Percentiles rank a stretch among this genome's conserved stretches.
Evolutionary conservation across 2,888 invertebrate genomes (phyloP).

Genomic region (Serrognathus titanus): DNA sequence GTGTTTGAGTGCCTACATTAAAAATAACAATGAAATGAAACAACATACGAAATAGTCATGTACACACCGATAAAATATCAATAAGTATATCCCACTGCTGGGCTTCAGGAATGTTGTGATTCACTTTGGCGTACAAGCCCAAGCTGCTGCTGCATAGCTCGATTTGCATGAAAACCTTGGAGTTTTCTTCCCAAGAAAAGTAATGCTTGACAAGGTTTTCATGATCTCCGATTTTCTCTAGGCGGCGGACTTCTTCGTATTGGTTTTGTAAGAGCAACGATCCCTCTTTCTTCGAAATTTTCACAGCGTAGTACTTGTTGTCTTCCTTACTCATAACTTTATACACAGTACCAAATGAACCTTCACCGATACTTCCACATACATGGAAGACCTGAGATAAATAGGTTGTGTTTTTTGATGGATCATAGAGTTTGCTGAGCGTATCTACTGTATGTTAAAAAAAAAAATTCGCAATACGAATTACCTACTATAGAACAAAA

Average conservation of each 20-base stretch:
- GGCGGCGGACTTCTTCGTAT: slow-evolving; percentile 64
- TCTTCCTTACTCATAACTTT: slow-evolving; percentile 64
- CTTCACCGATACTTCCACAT: slow-evolving; percentile 63
- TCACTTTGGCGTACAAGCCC: slow-evolving; percentile 54
- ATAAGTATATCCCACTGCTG: slow-evolving; percentile 65
- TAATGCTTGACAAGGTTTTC: slow-evolving; percentile 64
- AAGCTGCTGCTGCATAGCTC: slow-evolving; percentile 67
- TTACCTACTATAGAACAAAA: too few species aligned
- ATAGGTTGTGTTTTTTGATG: slow-evolving; percentile 49
- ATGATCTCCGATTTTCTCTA: slow-evolving; percentile 65
- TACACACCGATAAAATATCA: slow-evolving; percentile 53
- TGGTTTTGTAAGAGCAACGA: slow-evolving; percentile 53
- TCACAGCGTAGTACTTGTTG: slow-evolving; percentile 66
- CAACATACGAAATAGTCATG: not conserved
- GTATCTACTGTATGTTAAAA: slow-evolving; percentile 27
- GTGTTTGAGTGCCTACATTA: slow-evolving; percentile 58
- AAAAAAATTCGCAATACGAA: not conserved
- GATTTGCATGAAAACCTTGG: slow-evolving; percentile 65
- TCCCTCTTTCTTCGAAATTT: slow-evolving; percentile 61
- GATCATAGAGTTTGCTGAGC: slow-evolving; percentile 46
- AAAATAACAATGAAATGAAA: not conserved
- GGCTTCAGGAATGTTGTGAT: slow-evolving; percentile 58
- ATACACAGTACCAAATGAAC: slow-evolving; percentile 74
- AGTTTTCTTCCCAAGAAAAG: slow-evolving; percentile 71
- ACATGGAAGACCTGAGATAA: slow-evolving; percentile 67